Percentiles rank a stretch among this genome's conserved stretches.
Conservation (phyloP, 1,140 invertebrate genomes). For the Eueides isabella region DNA sequence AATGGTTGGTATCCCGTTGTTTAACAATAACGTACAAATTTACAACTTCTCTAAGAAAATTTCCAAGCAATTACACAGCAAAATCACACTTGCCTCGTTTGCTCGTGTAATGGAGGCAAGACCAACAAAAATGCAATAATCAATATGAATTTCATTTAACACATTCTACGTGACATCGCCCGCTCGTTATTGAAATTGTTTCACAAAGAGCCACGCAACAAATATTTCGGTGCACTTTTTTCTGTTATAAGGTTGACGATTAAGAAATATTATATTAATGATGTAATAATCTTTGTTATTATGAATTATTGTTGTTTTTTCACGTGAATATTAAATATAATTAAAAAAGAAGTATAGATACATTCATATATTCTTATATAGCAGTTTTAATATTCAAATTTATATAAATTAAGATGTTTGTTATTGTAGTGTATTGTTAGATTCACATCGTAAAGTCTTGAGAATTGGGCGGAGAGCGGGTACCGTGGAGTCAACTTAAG, state of each 20-base stretch:
- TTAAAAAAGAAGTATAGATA: neutral
- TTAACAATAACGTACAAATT: neutral
- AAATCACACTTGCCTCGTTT: neutral
- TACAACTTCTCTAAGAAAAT: neutral
- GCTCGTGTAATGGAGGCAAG: neutral
- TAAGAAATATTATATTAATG: neutral
- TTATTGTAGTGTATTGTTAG: too few relatives aligned
- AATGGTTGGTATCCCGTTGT: neutral
- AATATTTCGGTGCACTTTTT: conserved; percentile 30
- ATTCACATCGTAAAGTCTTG: too few relatives aligned
- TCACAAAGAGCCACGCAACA: conserved; percentile 26
- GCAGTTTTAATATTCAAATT: too few relatives aligned
- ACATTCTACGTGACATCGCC: conserved; percentile 33
- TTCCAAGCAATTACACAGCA: neutral
- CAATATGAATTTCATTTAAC: conserved; percentile 38
- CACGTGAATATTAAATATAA: neutral
- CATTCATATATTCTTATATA: too few relatives aligned
- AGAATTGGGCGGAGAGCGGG: too few relatives aligned
- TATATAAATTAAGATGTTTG: too few relatives aligned
- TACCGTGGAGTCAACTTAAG: too few relatives aligned
- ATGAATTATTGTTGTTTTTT: neutral
- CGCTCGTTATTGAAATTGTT: conserved; percentile 39
- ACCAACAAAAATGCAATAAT: conserved; percentile 35
- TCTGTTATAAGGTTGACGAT: conserved; percentile 20
- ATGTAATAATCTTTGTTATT: neutral